Evolutionary conservation across 2,888 invertebrate species (phyloP).

Genomic region (Andrena praecox): DNA sequence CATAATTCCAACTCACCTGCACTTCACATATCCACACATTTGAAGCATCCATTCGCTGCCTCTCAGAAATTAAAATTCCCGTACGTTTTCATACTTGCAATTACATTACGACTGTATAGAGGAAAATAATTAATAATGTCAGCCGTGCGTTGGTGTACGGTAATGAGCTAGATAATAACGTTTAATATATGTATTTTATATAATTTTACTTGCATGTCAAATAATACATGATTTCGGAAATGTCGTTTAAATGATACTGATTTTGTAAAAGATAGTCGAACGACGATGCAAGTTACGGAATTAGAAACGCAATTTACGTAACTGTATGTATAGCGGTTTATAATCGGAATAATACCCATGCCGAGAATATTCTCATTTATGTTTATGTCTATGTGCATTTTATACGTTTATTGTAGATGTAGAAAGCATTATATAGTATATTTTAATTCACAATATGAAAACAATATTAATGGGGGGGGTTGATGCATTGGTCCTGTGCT

Average conservation of each 20-base stretch:
- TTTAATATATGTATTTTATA: constrained; percentile 43
- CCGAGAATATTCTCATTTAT: constrained; percentile 52
- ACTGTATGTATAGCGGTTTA: constrained; percentile 50
- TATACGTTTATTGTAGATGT: constrained; percentile 57
- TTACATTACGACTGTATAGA: too few relatives aligned
- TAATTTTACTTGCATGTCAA: constrained; percentile 52
- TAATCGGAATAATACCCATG: constrained; percentile 64
- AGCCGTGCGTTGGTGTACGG: not conserved
- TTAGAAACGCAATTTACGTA: constrained; percentile 57
- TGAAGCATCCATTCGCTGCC: too few relatives aligned
- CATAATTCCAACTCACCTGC: too few relatives aligned
- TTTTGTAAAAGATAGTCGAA: constrained; percentile 53
- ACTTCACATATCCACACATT: too few relatives aligned
- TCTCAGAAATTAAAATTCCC: too few relatives aligned
- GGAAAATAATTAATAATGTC: not conserved
- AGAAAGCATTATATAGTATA: constrained; percentile 67
- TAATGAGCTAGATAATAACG: constrained; percentile 37
- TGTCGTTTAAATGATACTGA: constrained; percentile 43
- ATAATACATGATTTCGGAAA: constrained; percentile 53
- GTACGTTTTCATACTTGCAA: too few relatives aligned
- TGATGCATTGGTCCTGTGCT: constrained; percentile 66
- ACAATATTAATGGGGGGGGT: constrained; percentile 59
- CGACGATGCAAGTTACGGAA: constrained; percentile 49
- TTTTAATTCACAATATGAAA: constrained; percentile 64
- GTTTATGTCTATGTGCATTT: constrained; percentile 61